These are phyloP conservation scores for Drosophila basisetae DNA, from an alignment of 2,888 invertebrate species.

Conservation along the genomic window DNA sequence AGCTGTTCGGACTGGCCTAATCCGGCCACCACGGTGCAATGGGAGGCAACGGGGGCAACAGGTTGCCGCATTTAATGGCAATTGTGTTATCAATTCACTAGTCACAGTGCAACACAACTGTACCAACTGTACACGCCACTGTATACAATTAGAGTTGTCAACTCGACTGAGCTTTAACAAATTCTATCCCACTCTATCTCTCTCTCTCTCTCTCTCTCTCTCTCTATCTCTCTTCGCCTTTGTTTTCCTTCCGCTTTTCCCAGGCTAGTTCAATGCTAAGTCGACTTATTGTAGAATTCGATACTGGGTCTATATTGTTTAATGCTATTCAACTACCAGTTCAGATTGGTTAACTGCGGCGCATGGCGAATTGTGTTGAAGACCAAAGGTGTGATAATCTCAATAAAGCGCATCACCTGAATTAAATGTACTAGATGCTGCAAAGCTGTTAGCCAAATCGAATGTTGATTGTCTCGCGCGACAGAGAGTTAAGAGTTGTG, in stretches of 20 bases:
- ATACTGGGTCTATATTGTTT: slow-evolving; percentile 9
- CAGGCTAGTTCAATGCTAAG: neutral
- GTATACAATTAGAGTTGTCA: slow-evolving; percentile 15
- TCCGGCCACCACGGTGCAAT: neutral
- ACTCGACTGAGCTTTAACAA: neutral
- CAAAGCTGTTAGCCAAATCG: slow-evolving; percentile 34
- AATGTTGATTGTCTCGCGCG: slow-evolving; percentile 17
- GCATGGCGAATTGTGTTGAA: neutral
- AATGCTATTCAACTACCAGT: slow-evolving; percentile 10
- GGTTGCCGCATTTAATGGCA: slow-evolving; percentile 7
- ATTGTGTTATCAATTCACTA: slow-evolving; percentile 48
- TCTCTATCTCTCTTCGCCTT: neutral
- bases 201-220: neutral
- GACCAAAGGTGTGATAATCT: slow-evolving; percentile 27
- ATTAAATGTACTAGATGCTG: slow-evolving; percentile 13
- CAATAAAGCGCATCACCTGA: slow-evolving; percentile 14
- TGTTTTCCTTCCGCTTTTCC: neutral
- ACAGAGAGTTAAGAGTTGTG: neutral
- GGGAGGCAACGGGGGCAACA: neutral
- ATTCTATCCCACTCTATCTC: neutral
- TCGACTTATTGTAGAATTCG: neutral
- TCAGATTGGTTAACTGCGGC: neutral
- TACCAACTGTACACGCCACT: slow-evolving; percentile 1
- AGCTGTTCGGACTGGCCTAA: slow-evolving; percentile 10
- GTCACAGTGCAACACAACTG: slow-evolving; percentile 33